Evolutionary conservation across 37 sponge, comb jelly and placozoan species (phyloP).

Genomic region (Oopsacas minuta): DNA sequence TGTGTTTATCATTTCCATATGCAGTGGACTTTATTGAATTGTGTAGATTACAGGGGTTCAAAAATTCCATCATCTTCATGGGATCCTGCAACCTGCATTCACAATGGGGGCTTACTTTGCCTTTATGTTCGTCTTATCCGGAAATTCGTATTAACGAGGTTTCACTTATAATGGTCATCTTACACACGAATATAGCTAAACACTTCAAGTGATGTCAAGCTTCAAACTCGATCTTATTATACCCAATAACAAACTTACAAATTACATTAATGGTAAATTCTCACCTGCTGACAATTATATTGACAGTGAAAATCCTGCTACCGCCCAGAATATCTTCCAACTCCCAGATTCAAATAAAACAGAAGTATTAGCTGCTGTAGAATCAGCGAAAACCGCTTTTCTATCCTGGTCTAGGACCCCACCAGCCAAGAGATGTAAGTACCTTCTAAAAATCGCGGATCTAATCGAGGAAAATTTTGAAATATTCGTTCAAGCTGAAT

Average conservation of each 20-base stretch:
- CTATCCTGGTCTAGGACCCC: slow-evolving; percentile 59
- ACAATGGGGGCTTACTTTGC: too few relatives aligned
- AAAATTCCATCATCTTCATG: too few relatives aligned
- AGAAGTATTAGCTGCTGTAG: slow-evolving; percentile 56
- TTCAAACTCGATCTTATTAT: background rate
- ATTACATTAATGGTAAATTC: slow-evolving; percentile 66
- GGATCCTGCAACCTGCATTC: too few relatives aligned
- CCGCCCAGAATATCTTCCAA: slow-evolving; percentile 50
- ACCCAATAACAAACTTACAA: slow-evolving; percentile 18
- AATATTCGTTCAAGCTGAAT: slow-evolving; percentile 67
- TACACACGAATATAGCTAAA: too few relatives aligned
- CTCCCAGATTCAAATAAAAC: slow-evolving; percentile 59
- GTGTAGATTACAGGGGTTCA: too few relatives aligned
- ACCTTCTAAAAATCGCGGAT: slow-evolving; percentile 59
- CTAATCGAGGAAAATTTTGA: slow-evolving; percentile 44
- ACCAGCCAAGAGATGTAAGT: slow-evolving; percentile 28
- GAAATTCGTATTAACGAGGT: too few relatives aligned
- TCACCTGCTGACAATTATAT: slow-evolving; percentile 40
- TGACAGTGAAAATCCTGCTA: slow-evolving; percentile 76
- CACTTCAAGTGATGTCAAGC: background rate
- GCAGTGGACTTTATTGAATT: too few relatives aligned
- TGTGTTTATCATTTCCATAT: too few relatives aligned
- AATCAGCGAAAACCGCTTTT: slow-evolving; percentile 61
- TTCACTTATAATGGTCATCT: too few relatives aligned
- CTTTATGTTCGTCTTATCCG: too few relatives aligned